Conservation (phyloP, 2,888 invertebrate genomes). For the Ischnura elegans region DNA sequence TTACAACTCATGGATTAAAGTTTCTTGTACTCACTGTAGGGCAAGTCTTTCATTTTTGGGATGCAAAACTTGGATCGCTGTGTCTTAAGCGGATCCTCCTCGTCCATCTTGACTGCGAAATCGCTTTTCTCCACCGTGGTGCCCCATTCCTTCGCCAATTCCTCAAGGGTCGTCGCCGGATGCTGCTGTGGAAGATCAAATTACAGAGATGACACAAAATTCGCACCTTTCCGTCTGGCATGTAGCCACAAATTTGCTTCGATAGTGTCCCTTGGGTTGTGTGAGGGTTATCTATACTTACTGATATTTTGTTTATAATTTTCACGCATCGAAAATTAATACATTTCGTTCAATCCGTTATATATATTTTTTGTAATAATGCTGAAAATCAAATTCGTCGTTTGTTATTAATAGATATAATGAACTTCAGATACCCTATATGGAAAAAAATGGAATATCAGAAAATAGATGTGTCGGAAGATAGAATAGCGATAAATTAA, state of each 20-base stretch:
- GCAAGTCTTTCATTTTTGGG: conserved; percentile 77
- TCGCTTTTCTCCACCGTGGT: conserved; percentile 70
- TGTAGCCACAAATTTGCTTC: background rate
- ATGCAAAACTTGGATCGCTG: conserved; percentile 76
- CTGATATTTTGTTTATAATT: too few relatives aligned
- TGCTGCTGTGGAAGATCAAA: background rate
- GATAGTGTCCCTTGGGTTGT: background rate
- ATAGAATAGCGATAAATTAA: too few relatives aligned
- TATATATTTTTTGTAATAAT: background rate
- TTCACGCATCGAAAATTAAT: too few relatives aligned
- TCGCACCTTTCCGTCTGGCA: background rate
- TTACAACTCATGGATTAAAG: too few relatives aligned
- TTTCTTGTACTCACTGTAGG: conserved; percentile 74
- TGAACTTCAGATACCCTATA: too few relatives aligned
- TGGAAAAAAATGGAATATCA: too few relatives aligned
- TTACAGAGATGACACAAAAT: too few relatives aligned
- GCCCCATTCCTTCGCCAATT: conserved; percentile 67
- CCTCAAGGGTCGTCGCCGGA: conserved; percentile 20
- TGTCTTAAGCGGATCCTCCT: conserved; percentile 75
- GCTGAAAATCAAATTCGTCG: too few relatives aligned
- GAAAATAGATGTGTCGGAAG: too few relatives aligned
- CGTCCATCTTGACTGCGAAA: conserved; percentile 77
- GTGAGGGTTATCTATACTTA: too few relatives aligned
- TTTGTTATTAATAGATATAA: too few relatives aligned
- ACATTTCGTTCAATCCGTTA: background rate